Base-by-base conservation (phyloP, 2,113 vertebrate genomes). In the Grallaria varia region DNA sequence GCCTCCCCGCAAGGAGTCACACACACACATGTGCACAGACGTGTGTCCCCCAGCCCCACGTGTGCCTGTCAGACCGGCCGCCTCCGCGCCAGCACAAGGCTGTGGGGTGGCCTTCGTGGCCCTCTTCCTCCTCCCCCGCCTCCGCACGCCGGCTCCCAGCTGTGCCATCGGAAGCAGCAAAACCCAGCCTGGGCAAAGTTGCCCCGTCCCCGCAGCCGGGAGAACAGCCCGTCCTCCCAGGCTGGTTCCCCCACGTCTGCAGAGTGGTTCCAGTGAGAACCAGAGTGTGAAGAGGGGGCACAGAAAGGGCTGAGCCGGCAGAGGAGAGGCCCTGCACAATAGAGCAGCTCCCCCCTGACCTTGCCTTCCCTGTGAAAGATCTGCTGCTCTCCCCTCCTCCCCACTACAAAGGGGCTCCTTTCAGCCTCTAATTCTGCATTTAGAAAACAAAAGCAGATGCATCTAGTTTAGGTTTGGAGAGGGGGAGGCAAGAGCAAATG, bases 381-480 rank as follows among this genome's bases (percentile, higher is more conserved):
- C 84, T 44, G 87, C 90, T 56, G 87, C 64, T 72, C 80, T 71
- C 90, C 95, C 94, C 92, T 97, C 95, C 96, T 95, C 92, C 94
- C 72, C 85, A 50, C 92, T 92, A 93, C 96, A 93, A 86, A 94
- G 93, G 52, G 62, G 69, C 87, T 93, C 94, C 63, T 95, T 96
- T 93, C 95, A 96, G 60, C 18, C 84, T 89, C 85, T 88, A 95
- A 93, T 95, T 95, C 93, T 94, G 95, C 95, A 93, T 96, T 95
- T 95, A 87, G 91, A 95, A 97, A 97, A 96, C 95, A 97, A 96
- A 97, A 96, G 97, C 89, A 90, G 95, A 93, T 92, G 95, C 96
- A 84, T 94, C 91, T 52, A 86, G 74, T 90, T 95, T 84, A 90
- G 45, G 80, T 94, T 90, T 60, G 80, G 63, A 82, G 91, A 56